These are phyloP conservation scores for Acanthiza pusilla DNA, from an alignment of 2,797 vertebrate genomes.

Conservation along the genomic window DNA sequence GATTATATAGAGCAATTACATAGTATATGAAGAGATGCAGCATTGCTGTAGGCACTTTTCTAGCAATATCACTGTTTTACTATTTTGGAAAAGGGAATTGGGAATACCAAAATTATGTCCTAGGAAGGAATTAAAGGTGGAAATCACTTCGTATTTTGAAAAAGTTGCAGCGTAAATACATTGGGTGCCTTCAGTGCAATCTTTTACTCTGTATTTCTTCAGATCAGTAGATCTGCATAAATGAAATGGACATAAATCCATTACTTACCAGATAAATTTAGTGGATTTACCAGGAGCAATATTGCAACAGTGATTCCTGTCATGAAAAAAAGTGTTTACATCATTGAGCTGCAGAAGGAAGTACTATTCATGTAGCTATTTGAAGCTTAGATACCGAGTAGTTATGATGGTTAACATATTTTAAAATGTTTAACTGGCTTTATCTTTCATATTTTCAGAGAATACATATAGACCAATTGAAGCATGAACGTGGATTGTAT, in stretches of 20 bases:
- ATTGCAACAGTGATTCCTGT: not conserved
- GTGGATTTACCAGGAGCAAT: not conserved
- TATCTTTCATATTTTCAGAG: conserved; percentile 71
- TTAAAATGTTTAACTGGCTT: conserved; percentile 12
- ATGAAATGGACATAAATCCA: not conserved
- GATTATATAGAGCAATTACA: not conserved
- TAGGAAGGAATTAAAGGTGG: not conserved
- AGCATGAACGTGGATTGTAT: conserved; percentile 84
- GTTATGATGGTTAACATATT: not conserved
- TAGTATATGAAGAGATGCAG: not conserved
- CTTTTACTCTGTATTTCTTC: not conserved
- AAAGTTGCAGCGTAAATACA: not conserved
- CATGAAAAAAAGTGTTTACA: not conserved
- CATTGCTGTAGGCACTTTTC: not conserved
- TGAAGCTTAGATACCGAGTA: not conserved
- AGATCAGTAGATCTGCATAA: not conserved
- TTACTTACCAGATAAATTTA: not conserved
- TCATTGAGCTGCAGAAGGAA: not conserved
- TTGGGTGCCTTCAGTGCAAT: not conserved
- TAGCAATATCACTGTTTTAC: not conserved
- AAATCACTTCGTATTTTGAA: not conserved
- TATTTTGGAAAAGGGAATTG: not conserved
- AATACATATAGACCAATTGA: conserved; percentile 77
- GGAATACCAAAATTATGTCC: not conserved
- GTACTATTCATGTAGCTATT: not conserved